Evolutionary conservation across 2,797 vertebrate genomes (phyloP).

Genomic region (Enteromius viviparus): DNA sequence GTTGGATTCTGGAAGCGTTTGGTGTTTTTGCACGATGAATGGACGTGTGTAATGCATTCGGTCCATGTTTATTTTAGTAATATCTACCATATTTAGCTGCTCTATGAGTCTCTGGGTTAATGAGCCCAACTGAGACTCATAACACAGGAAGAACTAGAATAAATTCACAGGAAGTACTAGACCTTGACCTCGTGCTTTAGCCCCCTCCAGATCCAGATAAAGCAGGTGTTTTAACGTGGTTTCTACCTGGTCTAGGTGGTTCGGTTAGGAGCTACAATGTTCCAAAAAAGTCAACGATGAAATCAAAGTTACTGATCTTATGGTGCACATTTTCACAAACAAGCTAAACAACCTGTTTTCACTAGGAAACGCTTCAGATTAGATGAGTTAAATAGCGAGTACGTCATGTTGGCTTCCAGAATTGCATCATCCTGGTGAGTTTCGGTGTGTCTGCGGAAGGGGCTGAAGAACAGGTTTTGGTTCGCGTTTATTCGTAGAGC

Average conservation of each 20-base stretch:
- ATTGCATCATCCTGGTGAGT: background rate
- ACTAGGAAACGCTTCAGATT: background rate
- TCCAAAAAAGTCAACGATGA: background rate
- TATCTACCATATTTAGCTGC: slow-evolving; percentile 1
- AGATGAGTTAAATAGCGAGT: no score
- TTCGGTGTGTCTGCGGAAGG: background rate
- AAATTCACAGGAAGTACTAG: slow-evolving; percentile 47
- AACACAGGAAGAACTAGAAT: slow-evolving; percentile 52
- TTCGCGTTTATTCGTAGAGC: background rate
- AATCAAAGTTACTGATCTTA: background rate
- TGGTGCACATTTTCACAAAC: no score
- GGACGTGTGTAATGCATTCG: background rate
- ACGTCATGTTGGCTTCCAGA: background rate
- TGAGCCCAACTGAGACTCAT: background rate
- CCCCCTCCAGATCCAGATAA: background rate
- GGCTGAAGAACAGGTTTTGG: slow-evolving; percentile 28
- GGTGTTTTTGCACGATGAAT: background rate
- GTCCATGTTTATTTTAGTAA: background rate
- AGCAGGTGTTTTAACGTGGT: background rate
- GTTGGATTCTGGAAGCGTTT: background rate
- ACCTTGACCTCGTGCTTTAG: background rate
- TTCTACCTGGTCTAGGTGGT: background rate
- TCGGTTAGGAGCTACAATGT: background rate
- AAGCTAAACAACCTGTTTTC: background rate
- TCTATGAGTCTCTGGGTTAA: slow-evolving; percentile 15